These are phyloP conservation scores for Lacanobia oleracea DNA, from an alignment of 2,888 invertebrate genomes.

Conservation along the genomic window DNA sequence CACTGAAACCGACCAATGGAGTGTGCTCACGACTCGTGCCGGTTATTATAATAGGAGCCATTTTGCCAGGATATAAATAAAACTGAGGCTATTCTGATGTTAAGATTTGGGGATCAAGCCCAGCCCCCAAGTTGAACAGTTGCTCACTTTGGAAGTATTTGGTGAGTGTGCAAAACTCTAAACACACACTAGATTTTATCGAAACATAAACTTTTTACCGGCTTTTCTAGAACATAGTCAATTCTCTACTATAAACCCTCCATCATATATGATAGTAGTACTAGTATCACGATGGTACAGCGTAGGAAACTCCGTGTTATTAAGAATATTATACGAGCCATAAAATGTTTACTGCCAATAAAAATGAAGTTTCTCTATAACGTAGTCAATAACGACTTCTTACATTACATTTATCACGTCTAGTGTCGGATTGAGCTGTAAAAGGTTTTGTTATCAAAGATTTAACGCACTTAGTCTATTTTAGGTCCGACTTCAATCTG, in stretches of 20 bases:
- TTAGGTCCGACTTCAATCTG: neutral
- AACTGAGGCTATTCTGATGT: neutral
- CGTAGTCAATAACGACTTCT: constrained; percentile 31
- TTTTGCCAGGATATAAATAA: too few species aligned
- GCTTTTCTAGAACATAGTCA: neutral
- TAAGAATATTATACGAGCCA: constrained; percentile 69
- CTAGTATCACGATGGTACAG: neutral
- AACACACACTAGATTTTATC: neutral
- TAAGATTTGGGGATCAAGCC: neutral
- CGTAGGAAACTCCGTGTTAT: constrained; percentile 28
- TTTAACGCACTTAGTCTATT: too few species aligned
- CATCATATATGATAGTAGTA: neutral
- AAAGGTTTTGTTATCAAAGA: neutral
- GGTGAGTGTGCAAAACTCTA: neutral
- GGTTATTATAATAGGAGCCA: too few species aligned
- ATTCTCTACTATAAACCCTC: neutral
- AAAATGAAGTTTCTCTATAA: constrained; percentile 22
- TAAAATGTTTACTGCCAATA: constrained; percentile 34
- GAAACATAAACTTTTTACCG: neutral
- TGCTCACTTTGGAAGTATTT: neutral
- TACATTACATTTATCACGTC: constrained; percentile 18
- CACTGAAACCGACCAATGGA: too few species aligned
- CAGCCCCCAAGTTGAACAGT: neutral
- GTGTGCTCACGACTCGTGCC: too few species aligned
- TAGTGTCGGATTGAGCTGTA: neutral